Evolutionary conservation across 2,888 invertebrate species (phyloP).

Genomic region (Ceriagrion tenellum): DNA sequence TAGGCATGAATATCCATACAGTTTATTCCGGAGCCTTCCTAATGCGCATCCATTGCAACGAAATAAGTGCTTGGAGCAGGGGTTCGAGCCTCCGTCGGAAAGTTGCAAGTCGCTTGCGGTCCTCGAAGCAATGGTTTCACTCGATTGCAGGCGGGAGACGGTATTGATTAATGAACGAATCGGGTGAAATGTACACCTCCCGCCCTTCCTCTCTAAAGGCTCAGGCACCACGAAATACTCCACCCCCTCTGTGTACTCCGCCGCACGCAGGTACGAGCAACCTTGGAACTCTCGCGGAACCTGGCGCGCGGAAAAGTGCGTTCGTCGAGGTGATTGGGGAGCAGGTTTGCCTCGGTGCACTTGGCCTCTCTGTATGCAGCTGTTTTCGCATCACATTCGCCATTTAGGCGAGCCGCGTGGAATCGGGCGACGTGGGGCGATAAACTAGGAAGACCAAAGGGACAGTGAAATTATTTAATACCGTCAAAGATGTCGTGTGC

Average conservation of each 20-base stretch:
- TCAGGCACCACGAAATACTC: not conserved
- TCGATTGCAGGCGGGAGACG: not conserved
- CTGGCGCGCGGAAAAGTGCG: not conserved
- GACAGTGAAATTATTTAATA: too few relatives aligned
- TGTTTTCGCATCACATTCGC: too few relatives aligned
- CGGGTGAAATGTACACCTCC: not conserved
- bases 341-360: too few relatives aligned
- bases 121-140: slow-evolving; percentile 7
- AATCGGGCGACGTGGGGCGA: too few relatives aligned
- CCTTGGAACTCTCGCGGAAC: not conserved
- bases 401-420: too few relatives aligned
- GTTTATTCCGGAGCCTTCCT: too few relatives aligned
- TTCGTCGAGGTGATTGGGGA: not conserved
- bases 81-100: not conserved
- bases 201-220: not conserved
- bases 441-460: too few relatives aligned
- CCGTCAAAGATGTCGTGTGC: too few relatives aligned
- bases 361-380: too few relatives aligned
- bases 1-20: too few relatives aligned
- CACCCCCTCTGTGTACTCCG: not conserved
- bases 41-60: too few relatives aligned
- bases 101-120: not conserved
- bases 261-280: not conserved
- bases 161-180: slow-evolving; percentile 7
- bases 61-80: too few relatives aligned